Base-by-base conservation (phyloP, 1,140 invertebrate species). In the Euwallacea similis region DNA sequence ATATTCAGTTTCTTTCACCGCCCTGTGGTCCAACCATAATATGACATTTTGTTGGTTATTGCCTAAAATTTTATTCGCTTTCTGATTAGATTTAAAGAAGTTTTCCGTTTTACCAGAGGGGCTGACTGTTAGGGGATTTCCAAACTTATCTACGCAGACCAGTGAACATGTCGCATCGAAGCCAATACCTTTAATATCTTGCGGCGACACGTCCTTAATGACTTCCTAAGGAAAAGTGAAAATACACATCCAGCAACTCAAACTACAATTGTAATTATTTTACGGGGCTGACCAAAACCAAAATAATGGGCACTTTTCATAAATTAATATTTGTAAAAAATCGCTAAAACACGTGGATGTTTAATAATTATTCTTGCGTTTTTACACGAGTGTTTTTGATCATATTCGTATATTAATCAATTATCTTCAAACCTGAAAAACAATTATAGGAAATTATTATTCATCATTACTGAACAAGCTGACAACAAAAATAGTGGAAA, bases 141-240 rank as follows among this genome's bases (percentile, higher is more conserved):
- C 87, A 73, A 90, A 82, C 75, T 84, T 81, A 76, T 92, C 93
- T 15, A 98, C 73, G 16, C 89, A 91, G 7, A 96, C 96, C 53
- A 98, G 80, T 10, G 96, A 98, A 81, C 96, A 98, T 44, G 96
- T 98, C 13, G 96, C 96, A 88, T 97, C 95, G 86, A 98, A 98
- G 0, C 95, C 95, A 77, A 98, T 90, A 54, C 93, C 94, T 84
- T 88, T 89, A 9, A 97, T 85, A 74, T 81, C 76, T 33, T 33
- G 21, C 21, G 21, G 21, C 21, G 21, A 33, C 4, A 33, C 21
- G 21, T 4, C 21, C 21, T 33, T 33, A 33, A 33, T 33, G 21
- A 33, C 21, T 33, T 33, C 21, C 21, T 33, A 4, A 33, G 21
- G 21, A 33, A 33, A 33, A n/a, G n/a, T n/a, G n/a, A n/a, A n/a